Evolutionary conservation across 2,797 vertebrate genomes (phyloP).

Genomic region (Coracias cyanogaster): DNA sequence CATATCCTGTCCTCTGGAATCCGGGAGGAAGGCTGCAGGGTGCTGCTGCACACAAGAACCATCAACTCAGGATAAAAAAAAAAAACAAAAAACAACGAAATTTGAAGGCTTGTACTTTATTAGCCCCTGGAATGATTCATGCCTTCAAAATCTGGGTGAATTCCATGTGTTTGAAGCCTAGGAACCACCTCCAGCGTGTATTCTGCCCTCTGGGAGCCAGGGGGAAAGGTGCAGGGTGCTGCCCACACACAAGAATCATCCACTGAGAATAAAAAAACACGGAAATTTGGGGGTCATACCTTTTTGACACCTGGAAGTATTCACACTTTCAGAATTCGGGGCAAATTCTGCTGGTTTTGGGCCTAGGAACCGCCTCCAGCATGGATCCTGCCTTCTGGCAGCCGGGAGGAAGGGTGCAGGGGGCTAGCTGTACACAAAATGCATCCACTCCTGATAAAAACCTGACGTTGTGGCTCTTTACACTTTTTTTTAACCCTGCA

Average conservation of each 20-base stretch:
- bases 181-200: too few species aligned
- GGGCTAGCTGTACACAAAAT: not conserved
- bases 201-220: too few species aligned
- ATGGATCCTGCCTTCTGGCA: not conserved
- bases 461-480: not conserved
- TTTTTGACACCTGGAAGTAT: not conserved
- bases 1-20: not conserved
- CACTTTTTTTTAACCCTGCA: not conserved
- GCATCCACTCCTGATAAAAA: not conserved
- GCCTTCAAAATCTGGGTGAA: too few species aligned
- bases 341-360: not conserved
- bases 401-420: not conserved
- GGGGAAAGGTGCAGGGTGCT: too few species aligned
- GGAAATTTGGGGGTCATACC: not conserved
- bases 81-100: too few species aligned
- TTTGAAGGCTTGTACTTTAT: too few species aligned
- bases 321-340: not conserved
- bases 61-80: too few species aligned
- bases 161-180: too few species aligned
- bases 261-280: not conserved
- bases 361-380: not conserved
- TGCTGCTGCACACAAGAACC: not conserved
- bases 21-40: not conserved
- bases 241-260: too few species aligned
- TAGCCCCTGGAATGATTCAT: rapidly evolving